phyloP scores from a whole-genome alignment of 37 sponge, comb jelly and placozoan species.

The Beroe forskalii region DNA sequence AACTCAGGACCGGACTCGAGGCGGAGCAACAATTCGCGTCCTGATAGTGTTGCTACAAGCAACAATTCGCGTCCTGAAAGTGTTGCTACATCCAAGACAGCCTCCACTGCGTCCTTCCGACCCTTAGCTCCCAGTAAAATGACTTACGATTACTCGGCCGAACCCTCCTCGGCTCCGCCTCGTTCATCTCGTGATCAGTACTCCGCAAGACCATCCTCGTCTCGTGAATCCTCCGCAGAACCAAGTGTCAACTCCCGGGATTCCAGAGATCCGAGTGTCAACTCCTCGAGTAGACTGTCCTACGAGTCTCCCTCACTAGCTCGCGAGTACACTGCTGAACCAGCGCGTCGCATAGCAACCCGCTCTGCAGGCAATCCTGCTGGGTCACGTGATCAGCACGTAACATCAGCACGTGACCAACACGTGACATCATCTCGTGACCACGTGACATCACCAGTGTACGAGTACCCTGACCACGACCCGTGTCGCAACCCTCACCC shows the following conservation, averaged over 20 bases:
- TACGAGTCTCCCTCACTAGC: neutral
- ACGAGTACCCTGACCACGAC: no score
- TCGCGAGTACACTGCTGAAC: neutral
- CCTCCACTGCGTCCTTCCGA: neutral
- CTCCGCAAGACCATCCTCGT: neutral
- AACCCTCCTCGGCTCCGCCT: neutral
- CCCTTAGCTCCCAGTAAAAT: conserved; percentile 57
- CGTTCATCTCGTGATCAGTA: conserved; percentile 12
- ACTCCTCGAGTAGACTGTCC: neutral
- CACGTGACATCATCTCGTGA: neutral
- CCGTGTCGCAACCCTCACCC: neutral
- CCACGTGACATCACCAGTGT: neutral
- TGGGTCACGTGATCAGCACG: no score
- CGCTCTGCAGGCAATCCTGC: neutral
- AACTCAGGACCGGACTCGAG: conserved; percentile 22
- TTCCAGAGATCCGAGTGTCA: neutral
- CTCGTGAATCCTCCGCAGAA: neutral
- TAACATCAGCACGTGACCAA: no score
- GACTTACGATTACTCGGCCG: conserved; percentile 42
- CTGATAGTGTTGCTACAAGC: neutral
- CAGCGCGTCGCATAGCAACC: neutral
- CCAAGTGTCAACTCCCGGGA: neutral
- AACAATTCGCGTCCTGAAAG: neutral
- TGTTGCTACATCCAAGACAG: neutral
- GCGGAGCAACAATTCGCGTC: neutral